Evolutionary conservation across 2,113 vertebrate genomes (phyloP), one percentile per base, ranked within the genome.

Genomic region (Dicentrarchus labrax): DNA sequence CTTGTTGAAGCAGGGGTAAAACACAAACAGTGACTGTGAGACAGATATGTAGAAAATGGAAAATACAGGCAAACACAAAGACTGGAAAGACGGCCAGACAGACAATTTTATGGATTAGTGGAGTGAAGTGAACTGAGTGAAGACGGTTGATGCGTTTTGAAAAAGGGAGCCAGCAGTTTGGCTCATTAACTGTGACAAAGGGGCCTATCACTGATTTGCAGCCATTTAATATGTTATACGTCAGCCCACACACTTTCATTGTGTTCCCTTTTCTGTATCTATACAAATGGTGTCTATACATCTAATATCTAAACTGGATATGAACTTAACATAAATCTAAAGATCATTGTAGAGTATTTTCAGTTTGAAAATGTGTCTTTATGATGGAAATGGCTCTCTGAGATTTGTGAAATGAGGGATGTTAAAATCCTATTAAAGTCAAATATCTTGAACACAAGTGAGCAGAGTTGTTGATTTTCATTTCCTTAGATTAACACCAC

Each of bases 11-110:
- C 11, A 69, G 7, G 6, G 24, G 0, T 8, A 47, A n/a, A 60
- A 53, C 11, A 48, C 0, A 47, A 22, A 24, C 15, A 47, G 65
- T 75, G 75, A 82, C 85, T 88, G 79, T 84, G 81, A 85, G 86
- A 88, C 87, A 90, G 90, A 91, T 87, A 88, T 92, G 82, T 59
- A 82, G 60, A 89, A 78, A 88, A 87, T 88, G 75, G 82, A 84
- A 89, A 88, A 86, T 88, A 19, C 72, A 82, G 82, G 73, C 75
- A 74, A 83, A 84, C 56, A 71, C 78, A 76, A 75, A 84, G 84
- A 72, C 51, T n/a, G 75, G 47, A 87, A 61, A 72, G 76, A 71
- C 2, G 4, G 71, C 68, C 81, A 85, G 74, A 82, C 86, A 69
- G 80, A 83, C 22, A 0, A 72, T 88, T 91, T 91, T 82, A 88